Percentiles rank a stretch among this genome's conserved stretches.
Evolutionary conservation across 2,113 vertebrate species (phyloP).

Genomic region (Nicator chloris): DNA sequence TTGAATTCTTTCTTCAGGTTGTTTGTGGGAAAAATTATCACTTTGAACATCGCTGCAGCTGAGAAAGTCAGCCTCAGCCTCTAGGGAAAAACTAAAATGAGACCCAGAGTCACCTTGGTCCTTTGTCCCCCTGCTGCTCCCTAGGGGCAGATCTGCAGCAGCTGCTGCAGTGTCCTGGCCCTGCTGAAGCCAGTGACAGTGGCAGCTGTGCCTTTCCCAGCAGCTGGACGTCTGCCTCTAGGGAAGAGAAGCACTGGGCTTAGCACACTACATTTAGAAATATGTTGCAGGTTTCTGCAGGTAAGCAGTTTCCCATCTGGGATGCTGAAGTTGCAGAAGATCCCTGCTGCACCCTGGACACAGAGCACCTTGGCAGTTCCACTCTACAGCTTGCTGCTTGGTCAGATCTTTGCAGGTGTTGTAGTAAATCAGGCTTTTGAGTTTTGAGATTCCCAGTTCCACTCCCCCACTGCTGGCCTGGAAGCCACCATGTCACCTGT

Average conservation of each 20-base stretch:
- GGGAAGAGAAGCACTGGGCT: neutral
- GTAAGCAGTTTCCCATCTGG: neutral
- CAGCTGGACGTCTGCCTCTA: neutral
- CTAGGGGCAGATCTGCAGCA: neutral
- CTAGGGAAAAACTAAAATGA: too few species aligned
- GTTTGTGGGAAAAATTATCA: too few species aligned
- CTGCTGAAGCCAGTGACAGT: neutral
- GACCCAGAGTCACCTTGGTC: neutral
- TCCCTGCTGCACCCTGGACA: neutral
- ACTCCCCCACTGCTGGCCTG: neutral
- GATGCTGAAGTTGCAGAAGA: neutral
- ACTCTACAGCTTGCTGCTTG: neutral
- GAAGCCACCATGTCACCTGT: neutral
- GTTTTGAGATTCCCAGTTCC: neutral
- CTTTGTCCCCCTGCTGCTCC: fast-evolving
- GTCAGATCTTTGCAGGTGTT: neutral
- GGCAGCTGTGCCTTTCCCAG: neutral
- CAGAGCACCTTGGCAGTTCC: neutral
- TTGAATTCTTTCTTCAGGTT: too few species aligned
- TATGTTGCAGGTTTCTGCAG: neutral
- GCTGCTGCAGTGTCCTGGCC: neutral
- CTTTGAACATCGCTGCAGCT: too few species aligned
- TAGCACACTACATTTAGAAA: neutral
- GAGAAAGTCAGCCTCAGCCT: too few species aligned
- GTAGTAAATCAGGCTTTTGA: neutral